Percentiles rank a stretch among this genome's conserved stretches.
Conservation (phyloP, 2,113 vertebrate genomes). For the Himantopus leucocephalus region DNA sequence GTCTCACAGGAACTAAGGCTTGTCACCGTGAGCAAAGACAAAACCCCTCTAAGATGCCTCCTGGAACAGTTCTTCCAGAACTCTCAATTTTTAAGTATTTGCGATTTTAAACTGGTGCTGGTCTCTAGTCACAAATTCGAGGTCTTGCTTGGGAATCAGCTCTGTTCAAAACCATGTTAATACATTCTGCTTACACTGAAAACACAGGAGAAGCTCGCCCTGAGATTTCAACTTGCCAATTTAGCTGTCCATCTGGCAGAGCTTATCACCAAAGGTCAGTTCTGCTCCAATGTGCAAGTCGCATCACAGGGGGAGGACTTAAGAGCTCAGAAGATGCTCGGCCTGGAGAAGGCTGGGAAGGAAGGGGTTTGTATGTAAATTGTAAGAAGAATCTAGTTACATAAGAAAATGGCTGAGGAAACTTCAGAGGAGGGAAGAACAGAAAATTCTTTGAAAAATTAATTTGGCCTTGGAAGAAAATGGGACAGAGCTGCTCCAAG, state of each 20-base stretch:
- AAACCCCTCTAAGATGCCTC: neutral
- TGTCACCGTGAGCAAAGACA: neutral
- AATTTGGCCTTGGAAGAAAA: slow-evolving; percentile 26
- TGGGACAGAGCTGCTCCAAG: neutral
- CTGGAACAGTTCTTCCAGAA: neutral
- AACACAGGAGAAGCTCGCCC: neutral
- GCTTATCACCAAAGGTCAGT: neutral
- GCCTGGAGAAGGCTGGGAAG: neutral
- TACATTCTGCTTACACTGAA: neutral
- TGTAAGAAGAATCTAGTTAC: neutral
- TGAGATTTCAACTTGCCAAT: neutral
- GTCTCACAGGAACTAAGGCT: neutral
- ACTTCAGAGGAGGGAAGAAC: neutral
- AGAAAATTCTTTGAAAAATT: slow-evolving; percentile 29
- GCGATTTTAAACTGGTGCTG: neutral
- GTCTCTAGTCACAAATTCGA: neutral
- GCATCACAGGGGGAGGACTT: neutral
- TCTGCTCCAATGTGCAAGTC: neutral
- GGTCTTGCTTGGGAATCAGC: neutral
- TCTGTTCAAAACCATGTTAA: neutral
- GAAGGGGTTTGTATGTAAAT: neutral
- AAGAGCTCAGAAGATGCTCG: neutral
- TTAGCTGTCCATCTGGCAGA: neutral
- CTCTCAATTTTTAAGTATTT: neutral
- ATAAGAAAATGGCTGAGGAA: neutral